Evolutionary conservation across 2,797 vertebrate species (phyloP).

Genomic region (Manis javanica): DNA sequence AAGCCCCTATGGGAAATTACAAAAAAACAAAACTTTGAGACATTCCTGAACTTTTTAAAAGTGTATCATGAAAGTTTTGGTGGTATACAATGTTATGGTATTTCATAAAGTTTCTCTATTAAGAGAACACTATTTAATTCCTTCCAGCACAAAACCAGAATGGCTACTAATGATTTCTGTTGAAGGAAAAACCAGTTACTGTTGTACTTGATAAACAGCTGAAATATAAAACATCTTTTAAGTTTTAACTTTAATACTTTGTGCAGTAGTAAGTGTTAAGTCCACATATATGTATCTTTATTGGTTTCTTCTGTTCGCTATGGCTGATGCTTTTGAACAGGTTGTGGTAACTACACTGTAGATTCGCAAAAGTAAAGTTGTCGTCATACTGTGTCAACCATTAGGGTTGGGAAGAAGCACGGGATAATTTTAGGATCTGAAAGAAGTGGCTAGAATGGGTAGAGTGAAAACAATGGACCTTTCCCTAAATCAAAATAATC

Average conservation of each 20-base stretch:
- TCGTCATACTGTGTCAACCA: neutral
- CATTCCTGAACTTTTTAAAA: neutral
- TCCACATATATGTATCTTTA: neutral
- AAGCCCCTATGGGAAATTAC: neutral
- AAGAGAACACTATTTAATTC: neutral
- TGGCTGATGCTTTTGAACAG: constrained; percentile 14
- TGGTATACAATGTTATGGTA: neutral
- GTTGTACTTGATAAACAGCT: constrained; percentile 28
- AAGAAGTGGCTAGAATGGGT: neutral
- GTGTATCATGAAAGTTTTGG: neutral
- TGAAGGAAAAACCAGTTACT: constrained; percentile 43
- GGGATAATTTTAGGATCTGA: neutral
- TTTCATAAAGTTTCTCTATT: neutral
- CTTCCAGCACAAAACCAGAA: neutral
- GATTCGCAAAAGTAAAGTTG: neutral
- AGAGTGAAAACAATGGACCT: neutral
- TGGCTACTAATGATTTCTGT: neutral
- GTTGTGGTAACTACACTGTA: neutral
- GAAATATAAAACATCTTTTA: neutral
- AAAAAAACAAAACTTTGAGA: neutral
- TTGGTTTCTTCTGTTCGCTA: neutral
- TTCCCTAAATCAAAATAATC: neutral
- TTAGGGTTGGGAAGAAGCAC: neutral
- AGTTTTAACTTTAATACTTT: constrained; percentile 38
- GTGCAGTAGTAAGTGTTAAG: neutral